Base-by-base conservation (phyloP, 2,888 invertebrate genomes). In the Idaea biselata region DNA sequence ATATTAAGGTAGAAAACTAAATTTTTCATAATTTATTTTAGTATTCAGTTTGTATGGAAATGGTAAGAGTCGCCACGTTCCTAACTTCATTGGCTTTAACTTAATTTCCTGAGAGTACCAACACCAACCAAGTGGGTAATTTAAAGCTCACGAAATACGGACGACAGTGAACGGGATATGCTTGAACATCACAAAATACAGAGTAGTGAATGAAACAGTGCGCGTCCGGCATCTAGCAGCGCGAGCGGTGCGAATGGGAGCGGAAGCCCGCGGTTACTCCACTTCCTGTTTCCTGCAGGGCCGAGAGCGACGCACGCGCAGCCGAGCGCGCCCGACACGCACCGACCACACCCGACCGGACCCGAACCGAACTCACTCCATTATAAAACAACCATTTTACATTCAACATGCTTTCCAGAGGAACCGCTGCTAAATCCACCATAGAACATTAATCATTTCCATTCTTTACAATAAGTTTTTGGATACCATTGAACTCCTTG, bases 201-300 rank as follows among this genome's bases (percentile, higher is more conserved):
- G 79, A 79, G 80, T 80, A 75, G 80, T 87, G 88, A 90, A 89
- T 87, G 88, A 87, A 88, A 88, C 87, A 86, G 86, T 82, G 84
- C 82, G 86, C 87, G 85, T 82, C 83, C 84, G 84, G 78, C 80
- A 68, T 63, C 63, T 55, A 65, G 63, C 69, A 61, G 64, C 63
- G 75, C 82, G n/a, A 75, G 78, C 79, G 80, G 76, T 77, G 83
- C 91, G 88, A 92, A 90, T 92, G 92, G 89, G 92, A 92, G 91
- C 92, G 92, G 92, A 92, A 91, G 84, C 87, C 81, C 86, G 91
- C 91, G 92, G 92, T 92, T 92, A 92, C 88, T 91, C 89, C 90
- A 92, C 92, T 92, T 92, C 92, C 92, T 91, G 92, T 91, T 91
- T 92, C 92, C 92, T 91, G 91, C 87, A 84, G 89, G 88, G 89